Percentiles rank a stretch among this genome's conserved stretches.
Evolutionary conservation across 2,113 vertebrate genomes (phyloP).

Genomic region (Channa maculata): DNA sequence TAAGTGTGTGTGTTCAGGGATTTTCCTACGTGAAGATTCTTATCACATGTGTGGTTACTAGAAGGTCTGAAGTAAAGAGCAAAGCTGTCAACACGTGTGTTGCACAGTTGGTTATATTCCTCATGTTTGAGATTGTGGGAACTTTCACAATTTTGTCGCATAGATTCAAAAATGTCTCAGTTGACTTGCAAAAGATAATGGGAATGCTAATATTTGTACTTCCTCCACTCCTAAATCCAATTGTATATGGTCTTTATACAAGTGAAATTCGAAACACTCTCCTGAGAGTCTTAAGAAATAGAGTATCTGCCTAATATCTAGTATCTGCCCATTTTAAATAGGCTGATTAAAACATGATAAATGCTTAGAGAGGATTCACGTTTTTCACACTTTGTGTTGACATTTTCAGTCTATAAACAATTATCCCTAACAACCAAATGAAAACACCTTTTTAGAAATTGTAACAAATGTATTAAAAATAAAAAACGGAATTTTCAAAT

Average conservation of each 20-base stretch:
- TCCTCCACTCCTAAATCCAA: conserved; percentile 80
- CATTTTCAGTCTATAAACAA: too few relatives aligned
- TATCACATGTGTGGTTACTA: conserved; percentile 65
- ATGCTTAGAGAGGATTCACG: too few relatives aligned
- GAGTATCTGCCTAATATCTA: conserved; percentile 25
- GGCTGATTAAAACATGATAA: too few relatives aligned
- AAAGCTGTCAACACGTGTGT: conserved; percentile 81
- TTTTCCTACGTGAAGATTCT: conserved; percentile 82
- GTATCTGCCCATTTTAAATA: too few relatives aligned
- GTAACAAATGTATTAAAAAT: too few relatives aligned
- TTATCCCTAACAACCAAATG: too few relatives aligned
- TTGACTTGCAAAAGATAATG: conserved; percentile 79
- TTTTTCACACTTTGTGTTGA: too few relatives aligned
- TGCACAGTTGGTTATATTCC: conserved; percentile 75
- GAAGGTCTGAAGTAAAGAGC: conserved; percentile 63
- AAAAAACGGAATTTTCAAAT: too few relatives aligned
- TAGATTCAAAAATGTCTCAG: conserved; percentile 71
- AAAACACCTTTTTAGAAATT: too few relatives aligned
- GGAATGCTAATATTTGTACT: conserved; percentile 81
- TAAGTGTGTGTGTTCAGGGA: conserved; percentile 72
- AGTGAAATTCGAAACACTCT: conserved; percentile 73
- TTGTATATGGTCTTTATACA: conserved; percentile 81
- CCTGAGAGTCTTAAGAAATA: conserved; percentile 54
- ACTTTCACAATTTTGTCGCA: conserved; percentile 81
- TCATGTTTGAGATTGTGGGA: conserved; percentile 76